Percentiles rank a stretch among this genome's conserved stretches.
Conservation (phyloP, 2,797 vertebrate species). For the Mormyrops boulengeri region DNA sequence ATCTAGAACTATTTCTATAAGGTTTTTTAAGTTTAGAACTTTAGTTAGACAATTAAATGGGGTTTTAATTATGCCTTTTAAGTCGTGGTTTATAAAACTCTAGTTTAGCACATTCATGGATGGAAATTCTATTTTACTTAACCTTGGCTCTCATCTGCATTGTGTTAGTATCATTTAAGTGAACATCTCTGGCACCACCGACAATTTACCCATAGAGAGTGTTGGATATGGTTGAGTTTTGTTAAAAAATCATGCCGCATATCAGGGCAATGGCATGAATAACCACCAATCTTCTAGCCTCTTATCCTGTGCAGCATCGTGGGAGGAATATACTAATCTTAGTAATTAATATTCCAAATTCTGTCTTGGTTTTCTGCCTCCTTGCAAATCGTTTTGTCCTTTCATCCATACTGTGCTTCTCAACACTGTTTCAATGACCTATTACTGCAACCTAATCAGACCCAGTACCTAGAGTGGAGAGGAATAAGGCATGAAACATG, state of each 20-base stretch:
- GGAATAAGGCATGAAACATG: background rate
- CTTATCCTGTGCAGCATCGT: background rate
- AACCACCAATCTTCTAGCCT: background rate
- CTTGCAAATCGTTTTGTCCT: background rate
- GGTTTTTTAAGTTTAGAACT: background rate
- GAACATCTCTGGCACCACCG: background rate
- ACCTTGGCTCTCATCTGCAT: background rate
- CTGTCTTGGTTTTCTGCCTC: background rate
- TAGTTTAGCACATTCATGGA: background rate
- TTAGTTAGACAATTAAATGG: background rate
- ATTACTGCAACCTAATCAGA: constrained; percentile 1
- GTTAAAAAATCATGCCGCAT: background rate
- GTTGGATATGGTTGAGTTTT: background rate
- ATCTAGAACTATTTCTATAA: background rate
- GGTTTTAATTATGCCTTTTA: background rate
- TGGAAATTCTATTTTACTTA: background rate
- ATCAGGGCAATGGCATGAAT: background rate
- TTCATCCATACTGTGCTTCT: background rate
- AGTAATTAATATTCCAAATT: background rate
- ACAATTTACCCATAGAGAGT: background rate
- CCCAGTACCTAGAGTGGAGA: constrained; percentile 2
- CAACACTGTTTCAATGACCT: background rate
- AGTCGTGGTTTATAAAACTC: background rate
- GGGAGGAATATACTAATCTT: background rate
- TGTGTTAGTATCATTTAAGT: background rate